Evolutionary conservation across 2,113 vertebrate species (phyloP).

Genomic region (Myotis yumanensis): DNA sequence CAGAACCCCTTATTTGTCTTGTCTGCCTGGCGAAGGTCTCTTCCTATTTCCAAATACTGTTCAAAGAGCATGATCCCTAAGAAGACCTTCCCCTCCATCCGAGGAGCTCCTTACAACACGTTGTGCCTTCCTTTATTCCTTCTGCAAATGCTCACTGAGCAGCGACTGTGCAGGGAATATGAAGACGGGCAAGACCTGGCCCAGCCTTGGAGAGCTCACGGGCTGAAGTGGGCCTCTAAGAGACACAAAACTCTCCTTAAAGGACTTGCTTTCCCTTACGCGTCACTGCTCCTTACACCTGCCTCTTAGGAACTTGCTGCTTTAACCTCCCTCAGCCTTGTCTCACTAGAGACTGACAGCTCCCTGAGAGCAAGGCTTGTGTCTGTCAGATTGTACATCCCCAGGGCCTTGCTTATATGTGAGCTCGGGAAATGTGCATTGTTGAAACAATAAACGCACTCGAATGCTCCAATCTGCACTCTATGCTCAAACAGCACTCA

Average conservation of each 20-base stretch:
- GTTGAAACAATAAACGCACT: background rate
- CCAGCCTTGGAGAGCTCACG: background rate
- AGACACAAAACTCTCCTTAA: background rate
- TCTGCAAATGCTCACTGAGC: background rate
- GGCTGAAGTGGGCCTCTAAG: background rate
- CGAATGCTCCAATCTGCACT: background rate
- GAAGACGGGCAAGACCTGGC: background rate
- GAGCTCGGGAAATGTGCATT: background rate
- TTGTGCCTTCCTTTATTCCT: background rate
- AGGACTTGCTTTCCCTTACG: background rate
- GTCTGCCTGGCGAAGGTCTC: background rate
- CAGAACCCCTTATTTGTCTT: background rate
- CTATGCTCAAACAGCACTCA: background rate
- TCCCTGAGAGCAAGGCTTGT: background rate
- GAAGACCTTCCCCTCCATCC: background rate
- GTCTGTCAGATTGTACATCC: background rate
- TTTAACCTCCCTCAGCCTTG: background rate
- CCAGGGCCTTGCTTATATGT: background rate
- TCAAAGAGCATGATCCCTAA: background rate
- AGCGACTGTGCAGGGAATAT: background rate
- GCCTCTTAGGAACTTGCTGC: background rate
- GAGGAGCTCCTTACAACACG: background rate
- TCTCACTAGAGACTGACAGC: background rate
- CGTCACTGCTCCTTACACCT: background rate
- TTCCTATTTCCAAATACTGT: background rate